Evolutionary conservation across 2,797 vertebrate species (phyloP).

Genomic region (Sorex maritimensis): DNA sequence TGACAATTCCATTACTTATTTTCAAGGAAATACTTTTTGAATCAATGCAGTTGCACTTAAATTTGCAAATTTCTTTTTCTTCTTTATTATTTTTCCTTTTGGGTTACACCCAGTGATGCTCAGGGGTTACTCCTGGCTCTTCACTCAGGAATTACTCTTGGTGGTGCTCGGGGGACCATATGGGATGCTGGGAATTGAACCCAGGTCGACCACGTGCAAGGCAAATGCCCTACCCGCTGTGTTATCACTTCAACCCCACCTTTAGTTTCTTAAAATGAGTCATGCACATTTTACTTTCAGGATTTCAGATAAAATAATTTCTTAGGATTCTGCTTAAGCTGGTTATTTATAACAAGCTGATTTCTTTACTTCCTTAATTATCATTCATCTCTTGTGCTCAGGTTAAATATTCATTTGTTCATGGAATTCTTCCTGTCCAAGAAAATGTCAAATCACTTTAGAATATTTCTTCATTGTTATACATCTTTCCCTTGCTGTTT

Average conservation of each 20-base stretch:
- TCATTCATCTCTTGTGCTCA: not conserved
- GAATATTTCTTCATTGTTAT: not conserved
- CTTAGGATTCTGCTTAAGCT: not conserved
- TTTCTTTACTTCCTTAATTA: slow-evolving; percentile 14
- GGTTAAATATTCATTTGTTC: slow-evolving; percentile 17
- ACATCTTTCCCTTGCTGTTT: not conserved
- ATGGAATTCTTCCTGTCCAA: not conserved
- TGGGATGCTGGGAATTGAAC: too few species aligned
- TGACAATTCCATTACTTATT: not conserved
- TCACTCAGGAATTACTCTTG: too few species aligned
- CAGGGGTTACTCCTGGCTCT: too few species aligned
- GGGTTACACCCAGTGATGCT: too few species aligned
- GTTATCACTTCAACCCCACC: too few species aligned
- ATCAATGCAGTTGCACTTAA: not conserved
- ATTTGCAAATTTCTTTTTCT: not conserved
- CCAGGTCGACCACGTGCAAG: too few species aligned
- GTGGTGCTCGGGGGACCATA: too few species aligned
- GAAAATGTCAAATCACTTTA: not conserved
- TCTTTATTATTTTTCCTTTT: not conserved
- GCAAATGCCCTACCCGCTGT: too few species aligned
- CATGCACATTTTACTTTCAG: not conserved
- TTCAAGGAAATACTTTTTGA: not conserved
- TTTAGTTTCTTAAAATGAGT: not conserved
- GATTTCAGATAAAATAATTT: not conserved
- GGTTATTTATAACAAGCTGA: not conserved